These are phyloP conservation scores for Psilanteris sp. DNA, from an alignment of 1,140 invertebrate species.

Conservation along the genomic window DNA sequence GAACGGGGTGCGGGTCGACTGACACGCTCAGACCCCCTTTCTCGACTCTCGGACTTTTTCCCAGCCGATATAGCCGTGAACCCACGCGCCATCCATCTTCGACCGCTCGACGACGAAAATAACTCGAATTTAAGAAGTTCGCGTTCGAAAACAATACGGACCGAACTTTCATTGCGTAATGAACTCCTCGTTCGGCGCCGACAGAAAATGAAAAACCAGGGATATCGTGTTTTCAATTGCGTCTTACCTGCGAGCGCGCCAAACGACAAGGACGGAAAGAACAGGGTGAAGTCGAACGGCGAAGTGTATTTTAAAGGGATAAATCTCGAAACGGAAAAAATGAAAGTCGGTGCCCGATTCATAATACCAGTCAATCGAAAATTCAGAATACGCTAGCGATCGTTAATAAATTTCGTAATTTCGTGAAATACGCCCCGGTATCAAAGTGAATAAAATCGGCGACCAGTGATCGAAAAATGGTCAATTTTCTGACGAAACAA, in stretches of 20 bases:
- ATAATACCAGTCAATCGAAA: too few species aligned
- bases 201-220: slow-evolving; percentile 38
- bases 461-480: too few species aligned
- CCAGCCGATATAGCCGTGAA: slow-evolving; percentile 68
- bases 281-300: background rate
- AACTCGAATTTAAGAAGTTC: slow-evolving; percentile 76
- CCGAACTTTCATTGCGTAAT: slow-evolving; percentile 69
- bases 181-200: slow-evolving; percentile 16
- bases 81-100: slow-evolving; percentile 74
- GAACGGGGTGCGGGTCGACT: slow-evolving; percentile 54
- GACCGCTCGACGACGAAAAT: slow-evolving; percentile 71
- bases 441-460: too few species aligned
- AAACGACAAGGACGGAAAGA: background rate
- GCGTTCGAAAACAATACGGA: slow-evolving; percentile 72
- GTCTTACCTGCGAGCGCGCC: slow-evolving; percentile 12
- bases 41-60: slow-evolving; percentile 33
- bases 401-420: too few species aligned
- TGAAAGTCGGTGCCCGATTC: too few species aligned
- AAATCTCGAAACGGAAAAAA: too few species aligned
- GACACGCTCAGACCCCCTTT: slow-evolving; percentile 63
- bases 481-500: too few species aligned
- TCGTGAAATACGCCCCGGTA: too few species aligned
- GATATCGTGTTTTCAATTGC: slow-evolving; percentile 53
- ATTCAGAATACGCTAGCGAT: too few species aligned
- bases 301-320: slow-evolving; percentile 60